phyloP scores from a whole-genome alignment of 2,113 vertebrate genomes.

The Scomber colias region DNA sequence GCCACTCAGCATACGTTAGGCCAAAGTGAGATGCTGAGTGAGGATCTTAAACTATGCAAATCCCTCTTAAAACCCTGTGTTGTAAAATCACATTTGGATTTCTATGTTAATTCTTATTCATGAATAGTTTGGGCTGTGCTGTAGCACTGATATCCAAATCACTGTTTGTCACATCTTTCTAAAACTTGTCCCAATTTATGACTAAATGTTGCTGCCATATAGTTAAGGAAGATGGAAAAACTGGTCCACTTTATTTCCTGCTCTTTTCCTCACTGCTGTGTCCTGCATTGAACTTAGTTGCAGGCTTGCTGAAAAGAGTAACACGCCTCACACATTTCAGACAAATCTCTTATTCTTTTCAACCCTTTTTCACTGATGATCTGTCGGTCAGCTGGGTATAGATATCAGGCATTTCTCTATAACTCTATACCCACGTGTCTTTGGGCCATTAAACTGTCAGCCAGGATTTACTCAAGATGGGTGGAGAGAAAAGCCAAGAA shows the following conservation, averaged over 20 bases:
- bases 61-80: slow-evolving; percentile 52
- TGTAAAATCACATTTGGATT: slow-evolving; percentile 41
- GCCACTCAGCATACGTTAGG: slow-evolving; percentile 24
- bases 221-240: background rate
- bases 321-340: slow-evolving; percentile 52
- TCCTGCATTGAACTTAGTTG: slow-evolving; percentile 46
- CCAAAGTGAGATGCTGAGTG: slow-evolving; percentile 40
- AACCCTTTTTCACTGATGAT: slow-evolving; percentile 44
- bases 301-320: slow-evolving; percentile 1
- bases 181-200: background rate
- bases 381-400: slow-evolving; percentile 86
- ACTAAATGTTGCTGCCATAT: background rate
- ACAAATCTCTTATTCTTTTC: slow-evolving; percentile 42
- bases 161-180: background rate
- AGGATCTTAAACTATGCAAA: slow-evolving; percentile 69
- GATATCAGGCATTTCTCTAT: slow-evolving; percentile 85
- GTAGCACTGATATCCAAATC: slow-evolving; percentile 15
- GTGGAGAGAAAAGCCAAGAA: slow-evolving; percentile 61
- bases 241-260: background rate
- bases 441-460: slow-evolving; percentile 88
- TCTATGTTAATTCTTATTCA: slow-evolving; percentile 49
- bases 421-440: slow-evolving; percentile 81
- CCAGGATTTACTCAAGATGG: slow-evolving; percentile 86
- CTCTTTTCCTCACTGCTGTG: slow-evolving; percentile 1
- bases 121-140: slow-evolving; percentile 24